These are phyloP conservation scores for Pagetopsis macropterus DNA, from an alignment of 2,797 vertebrate species.

Conservation along the genomic window DNA sequence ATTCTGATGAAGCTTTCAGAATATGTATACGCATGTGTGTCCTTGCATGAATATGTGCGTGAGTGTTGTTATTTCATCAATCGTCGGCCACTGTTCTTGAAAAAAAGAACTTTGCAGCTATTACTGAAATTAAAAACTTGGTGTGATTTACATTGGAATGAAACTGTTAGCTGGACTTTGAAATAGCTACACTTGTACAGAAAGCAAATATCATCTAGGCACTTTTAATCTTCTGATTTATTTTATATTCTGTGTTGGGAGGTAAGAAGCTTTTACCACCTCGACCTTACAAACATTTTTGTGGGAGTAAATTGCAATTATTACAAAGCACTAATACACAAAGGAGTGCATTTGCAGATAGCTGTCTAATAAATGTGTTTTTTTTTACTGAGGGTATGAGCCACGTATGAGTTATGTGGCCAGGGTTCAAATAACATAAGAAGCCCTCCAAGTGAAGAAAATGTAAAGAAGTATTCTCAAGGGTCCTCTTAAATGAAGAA, in stretches of 20 bases:
- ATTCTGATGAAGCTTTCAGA: constrained; percentile 16
- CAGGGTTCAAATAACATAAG: too few species aligned
- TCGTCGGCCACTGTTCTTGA: constrained; percentile 53
- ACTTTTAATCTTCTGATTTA: constrained; percentile 44
- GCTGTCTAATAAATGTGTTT: not conserved
- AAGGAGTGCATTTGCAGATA: constrained; percentile 12
- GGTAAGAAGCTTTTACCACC: constrained; percentile 1
- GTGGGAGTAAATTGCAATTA: constrained; percentile 38
- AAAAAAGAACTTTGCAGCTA: constrained; percentile 40
- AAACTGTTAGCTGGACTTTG: constrained; percentile 49
- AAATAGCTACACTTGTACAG: constrained; percentile 51
- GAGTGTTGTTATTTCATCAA: constrained; percentile 33
- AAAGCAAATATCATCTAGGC: constrained; percentile 69
- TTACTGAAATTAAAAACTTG: constrained; percentile 56
- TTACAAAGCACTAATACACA: constrained; percentile 40
- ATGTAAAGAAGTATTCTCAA: fast-evolving
- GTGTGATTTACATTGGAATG: constrained; percentile 63
- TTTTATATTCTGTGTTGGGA: constrained; percentile 31
- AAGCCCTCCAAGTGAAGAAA: not conserved
- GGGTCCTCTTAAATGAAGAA: fast-evolving
- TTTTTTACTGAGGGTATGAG: not conserved
- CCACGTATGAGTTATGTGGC: too few species aligned
- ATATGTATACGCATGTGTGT: not conserved
- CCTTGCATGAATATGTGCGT: not conserved
- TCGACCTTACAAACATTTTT: constrained; percentile 13